phyloP scores from a whole-genome alignment of 1,140 invertebrate genomes.

The Agraylea sexmaculata region DNA sequence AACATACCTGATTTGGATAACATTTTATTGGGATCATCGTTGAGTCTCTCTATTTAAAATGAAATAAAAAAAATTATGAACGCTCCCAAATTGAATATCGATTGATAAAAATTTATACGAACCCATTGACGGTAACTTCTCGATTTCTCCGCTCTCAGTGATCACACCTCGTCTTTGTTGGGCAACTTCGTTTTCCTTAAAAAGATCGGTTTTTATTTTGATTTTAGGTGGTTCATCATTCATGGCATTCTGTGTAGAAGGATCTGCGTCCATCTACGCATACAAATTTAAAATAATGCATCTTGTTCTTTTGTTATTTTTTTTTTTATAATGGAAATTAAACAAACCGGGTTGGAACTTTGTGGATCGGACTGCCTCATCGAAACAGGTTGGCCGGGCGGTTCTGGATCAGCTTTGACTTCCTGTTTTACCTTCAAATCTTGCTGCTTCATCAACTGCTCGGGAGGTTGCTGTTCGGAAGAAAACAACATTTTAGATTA shows the following conservation, averaged over 20 bases:
- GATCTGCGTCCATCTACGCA: neutral
- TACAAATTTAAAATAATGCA: neutral
- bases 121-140: constrained; percentile 6
- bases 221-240: constrained; percentile 18
- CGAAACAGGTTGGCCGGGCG: no score
- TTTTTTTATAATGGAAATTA: no score
- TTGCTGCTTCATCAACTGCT: constrained; percentile 7
- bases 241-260: neutral
- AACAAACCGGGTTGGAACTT: no score
- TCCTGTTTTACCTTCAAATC: constrained; percentile 14
- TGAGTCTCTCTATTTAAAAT: no score
- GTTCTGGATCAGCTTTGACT: constrained; percentile 12
- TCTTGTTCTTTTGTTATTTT: neutral
- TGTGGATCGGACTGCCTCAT: neutral
- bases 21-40: no score
- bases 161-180: constrained; percentile 11
- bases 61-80: no score
- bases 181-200: constrained; percentile 12
- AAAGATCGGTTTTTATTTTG: constrained; percentile 20
- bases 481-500: neutral
- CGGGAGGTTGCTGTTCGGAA: constrained; percentile 6
- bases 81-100: neutral
- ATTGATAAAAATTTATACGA: neutral
- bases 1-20: no score
- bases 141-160: constrained; percentile 10